Evolutionary conservation across 2,888 invertebrate species (phyloP), one percentile per base, ranked within the genome.

Genomic region (Aethes cnicana): DNA sequence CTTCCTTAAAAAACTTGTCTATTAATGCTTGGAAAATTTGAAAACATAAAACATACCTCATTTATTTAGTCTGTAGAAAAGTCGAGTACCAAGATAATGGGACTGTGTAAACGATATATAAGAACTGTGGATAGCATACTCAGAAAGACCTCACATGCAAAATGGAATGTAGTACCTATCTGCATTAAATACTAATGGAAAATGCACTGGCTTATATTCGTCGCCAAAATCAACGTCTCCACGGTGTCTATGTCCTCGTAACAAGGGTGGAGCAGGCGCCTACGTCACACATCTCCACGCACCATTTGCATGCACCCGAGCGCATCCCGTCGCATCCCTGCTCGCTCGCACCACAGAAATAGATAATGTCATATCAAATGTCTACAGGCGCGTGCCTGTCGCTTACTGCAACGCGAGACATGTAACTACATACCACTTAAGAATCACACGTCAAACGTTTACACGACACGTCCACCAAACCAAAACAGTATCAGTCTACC

Each of bases 321-420:
- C 84, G 82, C 81, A 80, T 73, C 80, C 62, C 75, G 64, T 61
- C 69, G 71, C 74, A 74, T 72, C 77, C 68, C 75, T 65, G 59
- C 67, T 63, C 58, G 55, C 41, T 54, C 63, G 56, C 64, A 63
- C 71, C 73, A 83, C 84, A 82, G 70, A 81, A 86, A 86, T 86
- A 87, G 82, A 78, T 82, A 82, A 81, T 80, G 81, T 85, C 82
- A 84, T 85, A 84, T 87, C 84, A 77, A 74, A 84, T 84, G 74
- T 77, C 81, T 68, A 56, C 62, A 66, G 72, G 70, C 79, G 72
- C 76, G 78, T 77, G 81, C 71, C 54, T 60, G 59, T 62, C 44
- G 56, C 56, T 47, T 61, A 54, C 53, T 58, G 56, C 44, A 48
- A 57, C 39, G 39, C 48, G 42, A 32, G 36, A 50, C 36, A 23